A percentile compares a stretch with the other conserved stretches of the same genome.
These are phyloP conservation scores for Gymnogyps californianus DNA, from an alignment of 2,113 vertebrate species.

Conservation along the genomic window DNA sequence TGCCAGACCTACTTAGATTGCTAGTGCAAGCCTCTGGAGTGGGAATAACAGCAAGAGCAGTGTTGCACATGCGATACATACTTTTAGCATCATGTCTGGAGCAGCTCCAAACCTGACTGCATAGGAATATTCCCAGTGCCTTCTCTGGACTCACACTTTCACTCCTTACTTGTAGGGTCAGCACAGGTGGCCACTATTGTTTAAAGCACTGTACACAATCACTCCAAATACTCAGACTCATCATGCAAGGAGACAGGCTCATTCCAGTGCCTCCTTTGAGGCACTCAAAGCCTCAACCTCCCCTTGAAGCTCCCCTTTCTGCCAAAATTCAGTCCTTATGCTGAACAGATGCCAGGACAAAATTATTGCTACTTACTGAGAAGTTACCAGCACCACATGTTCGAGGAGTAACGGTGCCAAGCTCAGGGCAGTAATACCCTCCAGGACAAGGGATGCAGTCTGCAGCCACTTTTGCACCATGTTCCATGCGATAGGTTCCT, in stretches of 20 bases:
- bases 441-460: constrained; percentile 82
- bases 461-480: constrained; percentile 65
- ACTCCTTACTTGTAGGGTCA: not conserved
- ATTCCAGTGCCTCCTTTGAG: not conserved
- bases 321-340: not conserved
- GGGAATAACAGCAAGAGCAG: not conserved
- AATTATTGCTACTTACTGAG: constrained; percentile 77
- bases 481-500: constrained; percentile 74
- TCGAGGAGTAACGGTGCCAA: constrained; percentile 77
- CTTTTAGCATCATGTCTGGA: not conserved
- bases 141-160: not conserved
- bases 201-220: not conserved
- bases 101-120: not conserved
- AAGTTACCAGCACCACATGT: constrained; percentile 83
- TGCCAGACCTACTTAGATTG: not conserved
- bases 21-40: not conserved
- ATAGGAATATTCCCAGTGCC: not conserved
- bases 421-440: constrained; percentile 82
- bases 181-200: not conserved
- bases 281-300: not conserved
- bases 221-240: not conserved
- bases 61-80: accelerated
- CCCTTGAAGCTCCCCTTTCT: not conserved
- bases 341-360: not conserved
- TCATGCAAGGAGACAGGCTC: not conserved